Base-by-base conservation (phyloP, 2,888 invertebrate species). In the Drepana falcataria region DNA sequence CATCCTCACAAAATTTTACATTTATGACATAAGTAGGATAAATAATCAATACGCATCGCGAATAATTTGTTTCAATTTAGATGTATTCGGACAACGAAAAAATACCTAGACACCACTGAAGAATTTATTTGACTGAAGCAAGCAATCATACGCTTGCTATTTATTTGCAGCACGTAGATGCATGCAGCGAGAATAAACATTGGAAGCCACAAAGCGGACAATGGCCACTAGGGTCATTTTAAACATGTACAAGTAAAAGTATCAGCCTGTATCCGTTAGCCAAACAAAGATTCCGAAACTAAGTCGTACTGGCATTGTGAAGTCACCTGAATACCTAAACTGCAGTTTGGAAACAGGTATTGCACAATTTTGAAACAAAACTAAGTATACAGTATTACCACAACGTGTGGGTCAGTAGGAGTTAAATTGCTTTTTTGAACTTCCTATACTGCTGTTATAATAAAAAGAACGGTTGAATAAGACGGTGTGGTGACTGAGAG, bases 391-490 rank as follows among this genome's bases (percentile, higher is more conserved):
- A 69, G 70, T 65, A 61, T 88, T 90, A 89, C 75, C 87, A 89
- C 89, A 89, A 88, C 87, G 80, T 77, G 83, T 72, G 73, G 75
- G 77, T 79, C 70, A 70, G 75, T 76, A 71, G 72, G 71, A 76
- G 74, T 74, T 75, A 81, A 88, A 89, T 87, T 85, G 83, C 86
- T 88, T 89, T 90, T 88, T 88, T 88, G 86, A 91, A 90, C 88
- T 5, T 87, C 77, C 69, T 75, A 79, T 83, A 83, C 79, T 83
- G 82, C 83, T 82, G 82, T 77, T 69, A 80, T 79, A 80, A 81
- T 79, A 81, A 72, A 69, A 81, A 82, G 80, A 83, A 84, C 87
- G 87, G 81, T 90, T 87, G 81, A 81, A 81, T 85, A 82, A 79
- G 84, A 72, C 73, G 69, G 66, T 75, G 73, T 59, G 63, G 65